Evolutionary conservation across 1,140 invertebrate species (phyloP), one percentile per base, ranked within the genome.

Genomic region (Neodiprion pinetum): DNA sequence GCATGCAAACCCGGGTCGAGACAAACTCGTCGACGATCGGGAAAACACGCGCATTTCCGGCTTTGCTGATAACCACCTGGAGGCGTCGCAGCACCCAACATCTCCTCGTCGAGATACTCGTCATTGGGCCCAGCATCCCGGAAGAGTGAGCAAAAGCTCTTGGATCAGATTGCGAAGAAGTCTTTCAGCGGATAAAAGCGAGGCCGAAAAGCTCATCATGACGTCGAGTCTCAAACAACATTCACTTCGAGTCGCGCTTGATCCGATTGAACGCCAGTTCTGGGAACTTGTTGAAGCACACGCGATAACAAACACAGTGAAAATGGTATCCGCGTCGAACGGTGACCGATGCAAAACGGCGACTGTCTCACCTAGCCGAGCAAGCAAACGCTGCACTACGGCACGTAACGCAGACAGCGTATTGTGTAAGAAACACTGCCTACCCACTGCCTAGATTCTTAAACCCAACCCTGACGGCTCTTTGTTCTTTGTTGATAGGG

Each of bases 311-410:
- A 40, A 40, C 28, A 40, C 28, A 3, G 53, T 61, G n/a, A 61
- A 61, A 61, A 40, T 40, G 28, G n/a, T 12, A 61, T 61, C 11
- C 53, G 9, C 53, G 78, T 71, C 76, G 78, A 81, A 81, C 75
- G 78, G 61, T 82, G 81, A 82, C 81, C 81, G 80, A 82, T 80
- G 74, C 77, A 48, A 61, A 70, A 70, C 70, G 74, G 21, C 11
- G 67, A 69, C 67, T 69, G 67, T 28, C 17, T 47, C 71, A 2
- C 14, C 65, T 50, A 53, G 21, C 49, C 47, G 0, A 70, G 53
- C 21, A 23, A 14, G 53, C 53, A 61, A 9, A 14, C 53, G 11
- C 4, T 61, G 5, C n/a, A 61, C 53, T 40, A 9, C 53, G 53
- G 28, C n/a, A 61, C 53, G 53, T 61, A 61, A 61, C n/a, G 11